These are phyloP conservation scores for Conger conger DNA, from an alignment of 2,113 vertebrate genomes.

Conservation along the genomic window DNA sequence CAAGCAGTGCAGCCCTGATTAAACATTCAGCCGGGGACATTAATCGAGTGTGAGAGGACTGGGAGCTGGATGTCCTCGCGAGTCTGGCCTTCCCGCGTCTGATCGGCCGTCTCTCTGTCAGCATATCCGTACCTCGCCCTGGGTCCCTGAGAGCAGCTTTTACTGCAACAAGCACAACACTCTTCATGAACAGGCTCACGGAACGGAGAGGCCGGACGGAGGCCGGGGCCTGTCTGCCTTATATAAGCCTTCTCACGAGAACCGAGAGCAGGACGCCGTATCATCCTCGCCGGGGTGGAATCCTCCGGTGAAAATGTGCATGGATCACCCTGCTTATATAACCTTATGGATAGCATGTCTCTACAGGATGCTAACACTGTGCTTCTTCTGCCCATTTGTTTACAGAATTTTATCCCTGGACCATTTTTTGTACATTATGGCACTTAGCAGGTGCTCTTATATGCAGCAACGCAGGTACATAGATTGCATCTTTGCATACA, in stretches of 20 bases:
- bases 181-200: slow-evolving; percentile 8
- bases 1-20: slow-evolving; percentile 22
- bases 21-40: slow-evolving; percentile 27
- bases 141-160: slow-evolving; percentile 10
- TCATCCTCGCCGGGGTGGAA: not conserved
- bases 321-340: not conserved
- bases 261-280: not conserved
- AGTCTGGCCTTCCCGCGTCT: slow-evolving; percentile 51
- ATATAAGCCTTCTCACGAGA: not conserved
- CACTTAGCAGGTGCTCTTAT: too few relatives aligned
- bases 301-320: not conserved
- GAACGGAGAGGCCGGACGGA: not conserved
- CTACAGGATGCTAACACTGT: not conserved
- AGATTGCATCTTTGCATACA: too few relatives aligned
- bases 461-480: too few relatives aligned
- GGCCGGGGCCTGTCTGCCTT: not conserved
- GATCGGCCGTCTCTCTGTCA: slow-evolving; percentile 42
- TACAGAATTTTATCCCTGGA: not conserved
- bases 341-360: not conserved
- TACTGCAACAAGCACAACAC: not conserved
- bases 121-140: slow-evolving; percentile 22
- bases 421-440: not conserved
- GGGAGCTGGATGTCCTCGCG: slow-evolving; percentile 35
- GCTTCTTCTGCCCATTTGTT: not conserved
- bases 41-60: slow-evolving; percentile 45